Conservation (phyloP, 2,888 invertebrate genomes). For the Coenonympha arcania region DNA sequence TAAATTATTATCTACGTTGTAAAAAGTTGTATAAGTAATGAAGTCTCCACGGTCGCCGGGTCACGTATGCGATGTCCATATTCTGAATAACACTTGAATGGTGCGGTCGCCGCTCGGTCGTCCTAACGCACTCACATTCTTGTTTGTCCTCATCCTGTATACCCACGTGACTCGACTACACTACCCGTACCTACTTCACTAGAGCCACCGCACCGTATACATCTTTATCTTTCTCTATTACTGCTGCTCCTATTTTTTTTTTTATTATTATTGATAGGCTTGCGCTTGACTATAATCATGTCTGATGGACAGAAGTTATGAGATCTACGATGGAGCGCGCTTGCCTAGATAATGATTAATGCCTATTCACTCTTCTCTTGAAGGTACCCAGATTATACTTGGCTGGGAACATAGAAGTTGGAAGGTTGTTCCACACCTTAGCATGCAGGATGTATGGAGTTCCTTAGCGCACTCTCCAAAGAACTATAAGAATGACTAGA, state of each 20-base stretch:
- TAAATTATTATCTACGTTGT: no score
- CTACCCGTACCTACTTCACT: slow-evolving; percentile 6
- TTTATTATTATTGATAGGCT: neutral
- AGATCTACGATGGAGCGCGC: no score
- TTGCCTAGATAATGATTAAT: no score
- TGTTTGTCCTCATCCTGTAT: slow-evolving; percentile 38
- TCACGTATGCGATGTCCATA: slow-evolving; percentile 61
- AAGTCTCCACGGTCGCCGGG: slow-evolving; percentile 42
- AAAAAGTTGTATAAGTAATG: slow-evolving; percentile 18
- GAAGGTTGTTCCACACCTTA: no score
- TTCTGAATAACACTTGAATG: slow-evolving; percentile 68
- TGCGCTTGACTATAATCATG: no score
- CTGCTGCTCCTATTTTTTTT: slow-evolving; percentile 6
- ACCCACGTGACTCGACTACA: slow-evolving; percentile 55
- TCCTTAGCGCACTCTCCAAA: no score
- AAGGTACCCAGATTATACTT: no score
- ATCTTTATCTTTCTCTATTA: slow-evolving; percentile 19
- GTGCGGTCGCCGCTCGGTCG: slow-evolving; percentile 36
- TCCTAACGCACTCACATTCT: slow-evolving; percentile 57
- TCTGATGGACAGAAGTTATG: no score
- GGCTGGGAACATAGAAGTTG: no score
- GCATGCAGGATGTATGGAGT: no score
- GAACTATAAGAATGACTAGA: no score
- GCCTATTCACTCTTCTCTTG: no score
- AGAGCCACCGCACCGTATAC: slow-evolving; percentile 7